These are phyloP conservation scores for Anthophora plumipes DNA, from an alignment of 2,888 invertebrate genomes.

Conservation along the genomic window DNA sequence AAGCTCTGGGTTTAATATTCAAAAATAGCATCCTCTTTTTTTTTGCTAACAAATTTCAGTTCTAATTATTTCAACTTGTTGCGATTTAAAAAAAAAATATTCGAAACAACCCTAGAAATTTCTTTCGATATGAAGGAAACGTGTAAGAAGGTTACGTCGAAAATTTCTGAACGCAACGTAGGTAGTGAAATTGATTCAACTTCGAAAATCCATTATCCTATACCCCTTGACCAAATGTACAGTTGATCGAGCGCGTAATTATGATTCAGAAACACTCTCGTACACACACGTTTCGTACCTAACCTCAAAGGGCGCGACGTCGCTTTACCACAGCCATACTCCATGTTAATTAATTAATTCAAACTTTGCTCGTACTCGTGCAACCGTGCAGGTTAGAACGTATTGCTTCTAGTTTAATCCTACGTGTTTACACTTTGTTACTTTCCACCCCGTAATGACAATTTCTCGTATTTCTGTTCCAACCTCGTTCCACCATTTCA, in stretches of 20 bases:
- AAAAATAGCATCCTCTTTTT: too few relatives aligned
- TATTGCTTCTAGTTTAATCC: conserved; percentile 27
- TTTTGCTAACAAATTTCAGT: too few relatives aligned
- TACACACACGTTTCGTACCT: conserved; percentile 1
- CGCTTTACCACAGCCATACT: too few relatives aligned
- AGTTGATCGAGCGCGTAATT: conserved; percentile 35
- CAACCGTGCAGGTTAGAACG: conserved; percentile 20
- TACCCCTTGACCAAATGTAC: not conserved
- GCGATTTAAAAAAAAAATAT: too few relatives aligned
- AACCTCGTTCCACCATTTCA: not conserved
- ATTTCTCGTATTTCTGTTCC: too few relatives aligned
- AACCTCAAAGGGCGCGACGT: conserved; percentile 43
- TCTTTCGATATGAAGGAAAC: too few relatives aligned
- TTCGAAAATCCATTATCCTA: too few relatives aligned
- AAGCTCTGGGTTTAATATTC: too few relatives aligned
- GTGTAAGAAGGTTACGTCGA: too few relatives aligned
- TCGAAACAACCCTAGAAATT: too few relatives aligned
- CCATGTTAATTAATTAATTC: conserved; percentile 57
- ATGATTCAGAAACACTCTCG: conserved; percentile 33
- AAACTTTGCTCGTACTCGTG: conserved; percentile 28
- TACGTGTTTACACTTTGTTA: conserved; percentile 7
- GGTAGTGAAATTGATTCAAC: conserved; percentile 24
- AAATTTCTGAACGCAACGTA: too few relatives aligned
- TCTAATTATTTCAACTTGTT: too few relatives aligned
- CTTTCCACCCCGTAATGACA: conserved; percentile 1